phyloP scores from a whole-genome alignment of 2,797 vertebrate species.

The Caiman crocodilus region DNA sequence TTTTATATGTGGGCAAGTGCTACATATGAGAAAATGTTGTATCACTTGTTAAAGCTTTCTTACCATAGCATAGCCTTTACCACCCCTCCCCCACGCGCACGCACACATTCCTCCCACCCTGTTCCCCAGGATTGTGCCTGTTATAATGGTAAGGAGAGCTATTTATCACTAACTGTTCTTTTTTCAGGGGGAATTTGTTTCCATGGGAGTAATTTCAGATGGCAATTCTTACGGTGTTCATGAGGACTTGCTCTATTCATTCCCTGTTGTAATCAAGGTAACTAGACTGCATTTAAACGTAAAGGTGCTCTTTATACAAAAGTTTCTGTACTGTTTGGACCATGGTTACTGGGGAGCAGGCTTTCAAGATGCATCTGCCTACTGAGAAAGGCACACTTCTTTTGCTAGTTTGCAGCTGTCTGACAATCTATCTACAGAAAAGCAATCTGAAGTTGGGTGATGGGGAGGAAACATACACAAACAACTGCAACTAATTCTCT shows the following conservation, averaged over 20 bases:
- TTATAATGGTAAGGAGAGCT: background rate
- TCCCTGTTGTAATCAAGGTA: conserved; percentile 95
- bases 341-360: background rate
- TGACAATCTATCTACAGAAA: background rate
- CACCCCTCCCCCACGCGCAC: too few species aligned
- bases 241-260: conserved; percentile 94
- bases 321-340: background rate
- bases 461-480: background rate
- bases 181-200: conserved; percentile 92
- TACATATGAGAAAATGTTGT: too few species aligned
- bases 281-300: background rate
- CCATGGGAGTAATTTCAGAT: conserved; percentile 94
- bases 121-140: background rate
- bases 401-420: background rate
- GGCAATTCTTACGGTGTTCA: conserved; percentile 92
- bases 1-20: too few species aligned
- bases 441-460: background rate
- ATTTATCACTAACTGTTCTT: background rate
- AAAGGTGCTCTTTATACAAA: background rate
- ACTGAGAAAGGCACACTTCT: background rate
- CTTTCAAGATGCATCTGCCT: background rate
- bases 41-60: background rate
- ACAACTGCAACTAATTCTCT: background rate
- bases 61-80: background rate
- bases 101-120: too few species aligned